phyloP scores from a whole-genome alignment of 2,113 vertebrate species.

The Catagonus wagneri region DNA sequence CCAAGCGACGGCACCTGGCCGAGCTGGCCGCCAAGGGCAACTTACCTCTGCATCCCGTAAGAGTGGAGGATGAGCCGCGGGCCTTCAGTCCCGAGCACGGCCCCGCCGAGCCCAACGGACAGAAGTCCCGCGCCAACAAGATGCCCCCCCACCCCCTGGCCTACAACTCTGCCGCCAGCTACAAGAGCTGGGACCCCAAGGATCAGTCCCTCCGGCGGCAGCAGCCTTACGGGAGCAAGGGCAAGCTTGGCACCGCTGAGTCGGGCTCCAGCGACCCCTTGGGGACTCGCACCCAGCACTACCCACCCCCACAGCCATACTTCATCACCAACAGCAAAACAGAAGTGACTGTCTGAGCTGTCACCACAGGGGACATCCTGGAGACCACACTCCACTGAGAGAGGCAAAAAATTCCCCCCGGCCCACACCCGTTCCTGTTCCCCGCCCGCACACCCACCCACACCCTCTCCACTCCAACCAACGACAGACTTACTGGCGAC shows the following conservation, averaged over 20 bases:
- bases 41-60: constrained; percentile 94
- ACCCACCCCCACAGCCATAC: constrained; percentile 96
- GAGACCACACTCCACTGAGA: constrained; percentile 80
- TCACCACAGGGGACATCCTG: constrained; percentile 43
- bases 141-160: constrained; percentile 92
- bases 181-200: constrained; percentile 96
- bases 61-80: constrained; percentile 91
- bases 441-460: not conserved
- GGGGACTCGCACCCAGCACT: constrained; percentile 94
- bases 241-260: constrained; percentile 92
- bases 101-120: constrained; percentile 92
- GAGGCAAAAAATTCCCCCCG: constrained; percentile 80
- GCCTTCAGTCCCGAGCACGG: constrained; percentile 94
- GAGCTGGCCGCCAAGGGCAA: constrained; percentile 95
- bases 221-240: constrained; percentile 92
- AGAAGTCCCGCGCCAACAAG: constrained; percentile 91
- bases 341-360: constrained; percentile 97
- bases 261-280: constrained; percentile 92
- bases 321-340: constrained; percentile 99
- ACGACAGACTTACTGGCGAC: constrained; percentile 36
- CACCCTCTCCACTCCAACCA: constrained; percentile 22
- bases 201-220: constrained; percentile 95
- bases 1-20: constrained; percentile 94
- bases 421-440: not conserved
- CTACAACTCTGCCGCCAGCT: constrained; percentile 94